Conservation (phyloP, 2,113 vertebrate species). For the Potamarius usumacintae region DNA sequence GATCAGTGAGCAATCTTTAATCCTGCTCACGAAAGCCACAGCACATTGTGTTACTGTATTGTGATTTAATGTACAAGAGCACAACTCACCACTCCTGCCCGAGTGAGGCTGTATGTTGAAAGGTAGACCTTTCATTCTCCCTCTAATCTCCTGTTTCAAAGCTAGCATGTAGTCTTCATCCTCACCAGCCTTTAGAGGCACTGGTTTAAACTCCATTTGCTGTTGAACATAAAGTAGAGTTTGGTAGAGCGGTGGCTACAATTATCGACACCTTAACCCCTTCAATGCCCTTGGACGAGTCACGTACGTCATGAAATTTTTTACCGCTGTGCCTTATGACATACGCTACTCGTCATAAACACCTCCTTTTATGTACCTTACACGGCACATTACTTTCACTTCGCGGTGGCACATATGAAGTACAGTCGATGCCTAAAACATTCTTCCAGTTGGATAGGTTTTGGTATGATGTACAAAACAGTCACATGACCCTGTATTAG, state of each 20-base stretch:
- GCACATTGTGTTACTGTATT: background rate
- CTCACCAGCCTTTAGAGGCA: conserved; percentile 82
- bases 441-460: too few species aligned
- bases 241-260: background rate
- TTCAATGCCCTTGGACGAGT: too few species aligned
- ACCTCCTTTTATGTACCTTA: too few species aligned
- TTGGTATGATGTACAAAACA: too few species aligned
- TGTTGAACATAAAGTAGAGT: conserved; percentile 51
- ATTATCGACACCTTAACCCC: too few species aligned
- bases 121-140: conserved; percentile 77
- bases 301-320: too few species aligned
- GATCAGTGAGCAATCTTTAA: background rate
- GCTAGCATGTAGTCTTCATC: conserved; percentile 86
- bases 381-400: too few species aligned
- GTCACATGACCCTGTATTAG: too few species aligned
- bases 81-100: conserved; percentile 73
- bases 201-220: conserved; percentile 81
- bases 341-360: too few species aligned
- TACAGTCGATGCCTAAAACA: too few species aligned
- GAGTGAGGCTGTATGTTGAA: conserved; percentile 75
- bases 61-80: conserved; percentile 39
- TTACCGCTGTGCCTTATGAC: too few species aligned
- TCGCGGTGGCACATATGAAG: too few species aligned
- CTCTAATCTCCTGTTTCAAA: conserved; percentile 88
- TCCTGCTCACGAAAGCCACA: background rate